Evolutionary conservation across 2,113 vertebrate genomes (phyloP), one percentile per base, ranked within the genome.

Genomic region (Oceanodroma tethys): DNA sequence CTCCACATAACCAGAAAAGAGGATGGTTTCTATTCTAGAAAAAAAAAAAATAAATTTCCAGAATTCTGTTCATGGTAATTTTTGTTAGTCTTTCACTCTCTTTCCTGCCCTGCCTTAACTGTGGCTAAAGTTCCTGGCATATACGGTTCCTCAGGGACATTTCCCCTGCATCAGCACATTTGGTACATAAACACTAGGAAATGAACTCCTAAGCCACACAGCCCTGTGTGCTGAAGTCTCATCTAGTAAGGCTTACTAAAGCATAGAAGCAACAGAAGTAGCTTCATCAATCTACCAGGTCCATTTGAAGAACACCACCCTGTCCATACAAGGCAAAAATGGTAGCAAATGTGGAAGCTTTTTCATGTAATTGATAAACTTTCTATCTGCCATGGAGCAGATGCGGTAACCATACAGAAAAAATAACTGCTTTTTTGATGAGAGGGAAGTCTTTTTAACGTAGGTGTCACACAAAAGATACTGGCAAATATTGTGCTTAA

Each of bases 121-220:
- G 91, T 89, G 75, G 93, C 78, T 90, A 32, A 94, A 93, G 83
- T 48, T 73, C 50, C 88, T 95, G 38, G 48, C 60, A 88, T 42
- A 76, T 52, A 6, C n/a, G 50, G 56, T 29, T 95, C 32, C 81
- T 94, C 79, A 18, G 92, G 30, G 50, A 67, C 68, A 1, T 96
- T 96, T 89, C 58, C 89, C 13, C 56, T 79, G 6, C 68, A 70
- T 93, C 90, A 95, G 87, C 91, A 97, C 81, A 27, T 94, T 86
- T 63, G 43, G 42, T 70, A 55, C 81, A 80, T 75, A 93, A 94
- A 43, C 43, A 45, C 67, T 36, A 86, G 86, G 59, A 95, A 96
- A 66, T 59, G 26, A 83, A 62, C 48, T 95, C 36, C 22, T 43
- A 30, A 95, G 21, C 84, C 72, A 42, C 60, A 34, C 52, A 50